Conservation (phyloP, 2,888 invertebrate species). For the Cepaea hortensis region DNA sequence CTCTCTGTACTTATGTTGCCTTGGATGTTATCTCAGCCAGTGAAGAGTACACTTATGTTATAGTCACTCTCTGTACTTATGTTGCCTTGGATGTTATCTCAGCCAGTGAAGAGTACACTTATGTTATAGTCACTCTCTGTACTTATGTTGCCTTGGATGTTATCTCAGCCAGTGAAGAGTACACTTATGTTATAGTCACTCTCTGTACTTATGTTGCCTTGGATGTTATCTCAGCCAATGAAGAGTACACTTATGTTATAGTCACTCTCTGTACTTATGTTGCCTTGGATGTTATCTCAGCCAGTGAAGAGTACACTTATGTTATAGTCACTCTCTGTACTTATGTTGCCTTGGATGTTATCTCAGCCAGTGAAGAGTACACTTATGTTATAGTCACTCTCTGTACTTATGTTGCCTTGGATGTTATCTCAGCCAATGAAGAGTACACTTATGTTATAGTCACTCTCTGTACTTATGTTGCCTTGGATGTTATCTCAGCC, state of each 20-base stretch:
- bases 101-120: conserved; percentile 38
- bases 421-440: conserved; percentile 47
- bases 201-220: not conserved
- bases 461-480: not conserved
- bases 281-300: conserved; percentile 45
- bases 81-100: conserved; percentile 12
- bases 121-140: not conserved
- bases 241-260: no score
- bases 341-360: not conserved
- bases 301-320: no score
- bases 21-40: conserved; percentile 47
- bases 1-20: not conserved
- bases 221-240: conserved; percentile 47
- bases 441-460: not conserved
- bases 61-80: conserved; percentile 2
- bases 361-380: conserved; percentile 45
- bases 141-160: not conserved
- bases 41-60: no score
- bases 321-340: not conserved
- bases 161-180: conserved; percentile 46
- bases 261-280: conserved; percentile 1
- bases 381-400: not conserved
- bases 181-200: not conserved
- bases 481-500: conserved; percentile 47
- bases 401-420: not conserved